Conservation (phyloP, 2,797 vertebrate genomes). For the Glossophaga mutica region DNA sequence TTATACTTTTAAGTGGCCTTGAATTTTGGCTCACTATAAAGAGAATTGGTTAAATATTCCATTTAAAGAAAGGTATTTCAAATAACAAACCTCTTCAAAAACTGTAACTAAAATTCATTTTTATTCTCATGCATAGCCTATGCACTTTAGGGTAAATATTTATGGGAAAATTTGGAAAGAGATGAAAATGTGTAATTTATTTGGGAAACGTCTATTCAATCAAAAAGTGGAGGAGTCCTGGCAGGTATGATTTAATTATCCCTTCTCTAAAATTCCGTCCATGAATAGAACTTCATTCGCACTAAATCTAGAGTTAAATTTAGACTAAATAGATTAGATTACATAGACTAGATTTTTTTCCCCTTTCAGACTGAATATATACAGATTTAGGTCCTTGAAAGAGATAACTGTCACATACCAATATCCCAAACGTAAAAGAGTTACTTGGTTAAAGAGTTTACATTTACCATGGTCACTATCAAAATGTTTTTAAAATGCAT, state of each 20-base stretch:
- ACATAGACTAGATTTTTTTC: not conserved
- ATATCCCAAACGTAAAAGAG: not conserved
- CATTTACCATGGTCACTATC: not conserved
- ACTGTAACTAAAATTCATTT: slow-evolving; percentile 1
- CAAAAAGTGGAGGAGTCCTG: not conserved
- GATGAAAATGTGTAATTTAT: not conserved
- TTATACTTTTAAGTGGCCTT: not conserved
- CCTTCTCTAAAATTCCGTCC: not conserved
- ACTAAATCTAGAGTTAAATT: not conserved
- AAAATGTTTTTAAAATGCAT: not conserved
- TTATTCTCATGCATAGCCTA: not conserved
- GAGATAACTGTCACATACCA: not conserved
- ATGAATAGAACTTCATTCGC: not conserved
- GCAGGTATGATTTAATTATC: not conserved
- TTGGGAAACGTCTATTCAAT: not conserved
- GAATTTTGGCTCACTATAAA: not conserved
- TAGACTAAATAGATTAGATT: not conserved
- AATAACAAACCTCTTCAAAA: not conserved
- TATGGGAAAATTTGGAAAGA: not conserved
- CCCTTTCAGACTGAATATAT: not conserved
- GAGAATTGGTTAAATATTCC: not conserved
- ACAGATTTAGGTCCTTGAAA: not conserved
- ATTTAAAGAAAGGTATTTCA: slow-evolving; percentile 28
- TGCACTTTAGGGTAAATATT: slow-evolving; percentile 1
- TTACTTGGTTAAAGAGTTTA: not conserved